These are phyloP conservation scores for Marcusenius ussheri DNA, from an alignment of 2,113 vertebrate species.

Conservation along the genomic window DNA sequence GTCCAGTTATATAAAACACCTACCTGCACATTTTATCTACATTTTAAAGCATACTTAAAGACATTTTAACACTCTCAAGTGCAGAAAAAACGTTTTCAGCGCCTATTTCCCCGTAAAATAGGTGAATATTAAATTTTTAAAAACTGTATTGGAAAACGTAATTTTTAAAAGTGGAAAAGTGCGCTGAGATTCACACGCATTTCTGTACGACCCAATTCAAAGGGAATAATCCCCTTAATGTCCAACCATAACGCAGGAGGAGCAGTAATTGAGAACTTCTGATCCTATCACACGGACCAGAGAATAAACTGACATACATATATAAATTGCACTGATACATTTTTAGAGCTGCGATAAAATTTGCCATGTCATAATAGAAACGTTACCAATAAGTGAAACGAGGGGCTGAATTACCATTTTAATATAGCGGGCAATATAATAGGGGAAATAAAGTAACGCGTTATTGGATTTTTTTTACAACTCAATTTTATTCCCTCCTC, in stretches of 20 bases:
- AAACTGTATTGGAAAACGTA: neutral
- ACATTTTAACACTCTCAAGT: neutral
- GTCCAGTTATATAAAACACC: neutral
- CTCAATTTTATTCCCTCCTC: slow-evolving; percentile 5
- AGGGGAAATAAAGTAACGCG: neutral
- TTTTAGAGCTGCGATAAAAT: neutral
- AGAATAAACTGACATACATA: neutral
- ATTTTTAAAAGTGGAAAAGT: neutral
- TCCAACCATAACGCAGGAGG: neutral
- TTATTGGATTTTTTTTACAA: slow-evolving; percentile 8
- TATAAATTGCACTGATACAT: neutral
- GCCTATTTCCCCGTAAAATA: neutral
- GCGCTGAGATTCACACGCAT: neutral
- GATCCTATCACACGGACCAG: neutral
- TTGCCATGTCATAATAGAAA: neutral
- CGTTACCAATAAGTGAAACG: neutral
- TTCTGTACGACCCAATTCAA: neutral
- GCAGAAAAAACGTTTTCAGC: neutral
- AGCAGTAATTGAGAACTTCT: neutral
- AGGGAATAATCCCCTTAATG: neutral
- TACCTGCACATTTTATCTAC: neutral
- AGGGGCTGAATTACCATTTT: neutral
- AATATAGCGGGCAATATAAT: neutral
- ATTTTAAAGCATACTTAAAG: neutral
- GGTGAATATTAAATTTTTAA: neutral